A percentile compares a stretch with the other conserved stretches of the same genome.
phyloP scores from a whole-genome alignment of 2,797 vertebrate genomes.

The Eidolon dupreanum region DNA sequence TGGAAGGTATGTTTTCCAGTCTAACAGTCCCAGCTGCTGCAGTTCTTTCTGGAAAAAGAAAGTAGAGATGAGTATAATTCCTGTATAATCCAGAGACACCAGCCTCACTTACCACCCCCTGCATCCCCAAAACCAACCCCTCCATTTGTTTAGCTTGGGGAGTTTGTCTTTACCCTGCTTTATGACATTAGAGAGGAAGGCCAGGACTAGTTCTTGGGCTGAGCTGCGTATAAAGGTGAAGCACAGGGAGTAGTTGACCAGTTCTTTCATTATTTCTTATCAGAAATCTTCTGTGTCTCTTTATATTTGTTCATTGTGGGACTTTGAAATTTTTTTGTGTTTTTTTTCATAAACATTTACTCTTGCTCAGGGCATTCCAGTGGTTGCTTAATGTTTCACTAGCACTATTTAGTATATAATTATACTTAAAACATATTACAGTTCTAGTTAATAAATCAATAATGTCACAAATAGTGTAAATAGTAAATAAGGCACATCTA shows the following conservation, averaged over 20 bases:
- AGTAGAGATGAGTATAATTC: not conserved
- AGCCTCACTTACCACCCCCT: not conserved
- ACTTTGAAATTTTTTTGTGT: not conserved
- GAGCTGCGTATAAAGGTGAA: not conserved
- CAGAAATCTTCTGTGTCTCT: constrained; percentile 18
- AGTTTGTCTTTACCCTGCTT: not conserved
- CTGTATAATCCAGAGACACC: not conserved
- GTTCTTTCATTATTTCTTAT: not conserved
- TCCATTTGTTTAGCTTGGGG: not conserved
- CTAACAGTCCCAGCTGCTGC: not conserved
- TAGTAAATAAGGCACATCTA: not conserved
- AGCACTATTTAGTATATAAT: not conserved
- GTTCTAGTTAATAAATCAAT: not conserved
- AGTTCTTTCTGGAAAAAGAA: not conserved
- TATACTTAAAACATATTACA: constrained; percentile 10
- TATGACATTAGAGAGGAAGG: not conserved
- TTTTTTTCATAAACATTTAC: not conserved
- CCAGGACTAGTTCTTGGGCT: not conserved
- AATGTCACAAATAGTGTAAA: not conserved
- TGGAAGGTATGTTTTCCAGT: not conserved
- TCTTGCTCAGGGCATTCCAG: not conserved
- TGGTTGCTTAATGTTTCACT: not conserved
- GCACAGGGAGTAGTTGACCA: not conserved
- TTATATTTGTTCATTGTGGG: constrained; percentile 8
- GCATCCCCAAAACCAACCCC: too few species aligned